Evolutionary conservation across 2,888 invertebrate species (phyloP), one percentile per base, ranked within the genome.

Genomic region (Cataglyphis rosenhaueri): DNA sequence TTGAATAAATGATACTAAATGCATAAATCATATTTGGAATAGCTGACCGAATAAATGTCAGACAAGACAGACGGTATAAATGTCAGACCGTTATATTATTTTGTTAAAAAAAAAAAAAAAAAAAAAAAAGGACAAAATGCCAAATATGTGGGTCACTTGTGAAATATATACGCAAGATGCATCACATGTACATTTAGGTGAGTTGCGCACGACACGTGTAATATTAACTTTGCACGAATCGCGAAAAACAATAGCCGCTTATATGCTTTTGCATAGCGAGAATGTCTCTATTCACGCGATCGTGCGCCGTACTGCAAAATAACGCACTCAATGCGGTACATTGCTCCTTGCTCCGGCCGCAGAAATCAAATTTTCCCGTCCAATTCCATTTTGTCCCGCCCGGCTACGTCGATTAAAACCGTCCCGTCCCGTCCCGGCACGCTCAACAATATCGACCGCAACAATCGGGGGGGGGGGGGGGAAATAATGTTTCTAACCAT

Each of bases 321-420:
- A 64, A 74, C 44, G 32, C 21, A 74, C 29, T 52, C 41, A 38
- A 38, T 32, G 75, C 9, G 38, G 38, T 52, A 15, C 21, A 8
- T 71, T n/a, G 48, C 25, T 41, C 25, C 25, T 75, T 41, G n/a
- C 74, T 59, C 1, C 59, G 62, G 12, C 21, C 18, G 21, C 59
- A 55, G 71, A 73, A 79, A 83, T 83, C 83, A 79, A 83, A 83
- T 83, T 83, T 68, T 73, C 83, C 48, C 68, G 38, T 79, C 62
- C 79, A 83, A 83, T 83, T 79, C 61, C 83, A 79, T 82, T 82
- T 82, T 52, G 82, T 68, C 68, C 68, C 68, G 82, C 29, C 62
- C 65, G 59, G 61, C 35, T 59, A 65, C 59, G 73, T 83, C 79
- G 66, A 83, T 83, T 75, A 84, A 82, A 81, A 44, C 44, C n/a